Evolutionary conservation across 2,113 vertebrate genomes (phyloP).

Genomic region (Tenrec ecaudatus): DNA sequence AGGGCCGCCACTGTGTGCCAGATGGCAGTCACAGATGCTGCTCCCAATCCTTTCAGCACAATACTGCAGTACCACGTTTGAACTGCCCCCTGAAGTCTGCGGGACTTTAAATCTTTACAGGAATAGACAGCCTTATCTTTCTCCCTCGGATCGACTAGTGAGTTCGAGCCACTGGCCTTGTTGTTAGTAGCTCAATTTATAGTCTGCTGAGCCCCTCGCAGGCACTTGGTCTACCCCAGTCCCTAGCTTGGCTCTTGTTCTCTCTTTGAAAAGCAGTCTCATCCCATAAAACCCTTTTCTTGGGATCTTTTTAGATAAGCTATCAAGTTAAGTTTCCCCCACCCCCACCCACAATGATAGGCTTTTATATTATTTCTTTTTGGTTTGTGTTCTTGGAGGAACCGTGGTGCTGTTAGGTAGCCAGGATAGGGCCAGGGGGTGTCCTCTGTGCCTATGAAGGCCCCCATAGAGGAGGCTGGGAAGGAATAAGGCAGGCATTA

Average conservation of each 20-base stretch:
- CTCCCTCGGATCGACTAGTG: too few relatives aligned
- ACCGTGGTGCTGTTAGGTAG: too few relatives aligned
- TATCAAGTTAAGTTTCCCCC: slow-evolving; percentile 4
- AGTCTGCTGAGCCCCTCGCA: neutral
- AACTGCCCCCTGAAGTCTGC: neutral
- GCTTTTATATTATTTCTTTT: neutral
- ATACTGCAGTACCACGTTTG: neutral
- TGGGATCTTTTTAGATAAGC: neutral
- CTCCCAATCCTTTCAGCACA: neutral
- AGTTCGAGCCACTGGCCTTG: too few relatives aligned
- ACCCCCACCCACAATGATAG: neutral
- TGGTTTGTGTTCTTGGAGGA: neutral
- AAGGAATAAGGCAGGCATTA: too few relatives aligned
- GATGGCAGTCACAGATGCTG: neutral
- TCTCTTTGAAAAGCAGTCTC: neutral
- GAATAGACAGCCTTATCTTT: too few relatives aligned
- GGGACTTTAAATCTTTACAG: too few relatives aligned
- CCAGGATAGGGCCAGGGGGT: too few relatives aligned
- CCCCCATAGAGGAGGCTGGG: too few relatives aligned
- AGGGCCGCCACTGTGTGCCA: neutral
- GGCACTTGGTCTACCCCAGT: neutral
- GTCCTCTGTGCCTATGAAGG: too few relatives aligned
- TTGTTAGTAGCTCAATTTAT: too few relatives aligned
- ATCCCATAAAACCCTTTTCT: neutral
- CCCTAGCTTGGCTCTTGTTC: neutral